These are phyloP conservation scores for Thryonomys swinderianus DNA, from an alignment of 2,113 vertebrate species.

Conservation along the genomic window DNA sequence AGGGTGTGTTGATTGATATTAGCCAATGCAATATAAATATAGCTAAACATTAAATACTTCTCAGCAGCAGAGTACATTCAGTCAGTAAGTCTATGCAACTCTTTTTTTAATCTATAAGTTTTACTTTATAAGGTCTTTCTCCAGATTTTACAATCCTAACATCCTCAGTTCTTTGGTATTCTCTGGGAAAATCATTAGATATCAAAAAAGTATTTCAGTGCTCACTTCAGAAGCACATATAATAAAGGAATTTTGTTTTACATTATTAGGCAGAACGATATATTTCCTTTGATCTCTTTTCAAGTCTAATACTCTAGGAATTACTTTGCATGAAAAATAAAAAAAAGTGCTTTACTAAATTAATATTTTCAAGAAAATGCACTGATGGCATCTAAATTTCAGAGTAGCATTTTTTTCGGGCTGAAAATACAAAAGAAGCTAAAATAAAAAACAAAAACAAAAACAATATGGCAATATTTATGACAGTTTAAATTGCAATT, in stretches of 20 bases:
- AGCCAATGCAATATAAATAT: not conserved
- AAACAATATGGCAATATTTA: not conserved
- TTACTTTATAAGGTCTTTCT: not conserved
- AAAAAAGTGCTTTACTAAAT: not conserved
- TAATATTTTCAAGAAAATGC: not conserved
- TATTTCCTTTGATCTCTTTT: not conserved
- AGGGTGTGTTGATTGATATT: not conserved
- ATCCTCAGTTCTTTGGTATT: not conserved
- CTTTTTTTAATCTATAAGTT: not conserved
- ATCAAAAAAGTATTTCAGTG: not conserved
- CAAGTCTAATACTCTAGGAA: not conserved
- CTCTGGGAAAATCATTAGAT: not conserved
- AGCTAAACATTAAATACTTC: not conserved
- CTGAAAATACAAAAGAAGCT: not conserved
- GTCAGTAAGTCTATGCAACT: not conserved
- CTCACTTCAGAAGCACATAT: too few species aligned
- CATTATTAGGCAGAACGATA: not conserved
- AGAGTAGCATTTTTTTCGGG: not conserved
- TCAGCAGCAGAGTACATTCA: not conserved
- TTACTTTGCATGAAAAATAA: not conserved
- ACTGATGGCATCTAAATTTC: not conserved
- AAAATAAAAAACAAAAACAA: too few species aligned
- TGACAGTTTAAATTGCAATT: not conserved
- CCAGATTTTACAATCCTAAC: fast-evolving
- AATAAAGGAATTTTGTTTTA: not conserved